These are phyloP conservation scores for Octonoba sinensis DNA, from an alignment of 2,888 invertebrate genomes.

Conservation along the genomic window DNA sequence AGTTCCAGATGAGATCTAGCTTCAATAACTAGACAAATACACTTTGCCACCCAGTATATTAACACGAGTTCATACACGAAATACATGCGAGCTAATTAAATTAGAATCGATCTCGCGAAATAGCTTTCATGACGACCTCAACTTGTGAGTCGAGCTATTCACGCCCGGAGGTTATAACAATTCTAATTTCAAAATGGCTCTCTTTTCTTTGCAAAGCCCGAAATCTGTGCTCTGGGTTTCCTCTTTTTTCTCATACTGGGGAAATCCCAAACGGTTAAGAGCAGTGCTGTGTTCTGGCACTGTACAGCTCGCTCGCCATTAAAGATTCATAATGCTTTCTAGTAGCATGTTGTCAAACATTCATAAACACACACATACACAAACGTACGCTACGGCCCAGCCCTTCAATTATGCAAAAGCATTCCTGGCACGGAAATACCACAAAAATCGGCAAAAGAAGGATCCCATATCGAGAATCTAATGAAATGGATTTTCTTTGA, in stretches of 20 bases:
- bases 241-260: not conserved
- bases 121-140: too few relatives aligned
- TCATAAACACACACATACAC: constrained; percentile 18
- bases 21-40: too few relatives aligned
- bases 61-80: too few relatives aligned
- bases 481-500: constrained; percentile 46
- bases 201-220: too few relatives aligned
- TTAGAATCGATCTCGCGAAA: too few relatives aligned
- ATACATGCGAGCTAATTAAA: too few relatives aligned
- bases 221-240: not conserved
- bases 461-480: constrained; percentile 16
- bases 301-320: constrained; percentile 23
- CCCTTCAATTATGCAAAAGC: constrained; percentile 55
- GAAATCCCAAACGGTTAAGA: not conserved
- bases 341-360: constrained; percentile 44
- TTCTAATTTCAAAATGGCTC: too few relatives aligned
- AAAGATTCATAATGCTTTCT: constrained; percentile 52
- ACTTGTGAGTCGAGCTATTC: too few relatives aligned
- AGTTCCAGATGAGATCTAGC: too few relatives aligned
- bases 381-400: constrained; percentile 7
- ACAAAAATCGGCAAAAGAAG: constrained; percentile 33
- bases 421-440: constrained; percentile 30
- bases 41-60: too few relatives aligned
- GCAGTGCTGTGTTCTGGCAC: constrained; percentile 1
- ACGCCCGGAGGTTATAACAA: too few relatives aligned